Conservation (phyloP, 2,888 invertebrate genomes). For the Harpagoxenus sublaevis region DNA sequence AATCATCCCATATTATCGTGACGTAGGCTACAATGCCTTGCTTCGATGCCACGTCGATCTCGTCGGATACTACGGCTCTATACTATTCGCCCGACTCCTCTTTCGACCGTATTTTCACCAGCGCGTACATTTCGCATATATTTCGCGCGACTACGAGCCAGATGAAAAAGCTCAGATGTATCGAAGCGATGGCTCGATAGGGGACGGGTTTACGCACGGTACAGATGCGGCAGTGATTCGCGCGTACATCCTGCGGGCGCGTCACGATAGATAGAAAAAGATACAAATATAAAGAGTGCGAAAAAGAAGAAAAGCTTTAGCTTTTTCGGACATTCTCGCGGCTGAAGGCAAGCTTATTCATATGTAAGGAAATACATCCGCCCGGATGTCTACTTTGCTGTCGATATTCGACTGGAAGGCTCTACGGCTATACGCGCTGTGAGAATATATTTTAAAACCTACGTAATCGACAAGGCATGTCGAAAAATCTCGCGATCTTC, state of each 20-base stretch:
- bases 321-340: neutral
- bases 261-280: neutral
- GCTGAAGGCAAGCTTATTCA: slow-evolving; percentile 18
- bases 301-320: neutral
- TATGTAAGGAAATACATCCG: slow-evolving; percentile 31
- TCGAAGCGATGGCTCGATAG: slow-evolving; percentile 16
- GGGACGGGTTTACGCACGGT: neutral
- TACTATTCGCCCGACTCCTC: neutral
- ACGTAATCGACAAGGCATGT: slow-evolving; percentile 1
- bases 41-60: neutral
- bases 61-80: neutral
- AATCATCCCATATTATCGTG: slow-evolving; percentile 23
- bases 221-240: neutral
- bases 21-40: slow-evolving; percentile 11
- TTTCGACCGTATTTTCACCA: slow-evolving; percentile 18
- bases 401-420: neutral
- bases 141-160: slow-evolving; percentile 4
- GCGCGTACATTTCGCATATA: slow-evolving; percentile 16
- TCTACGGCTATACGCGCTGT: neutral
- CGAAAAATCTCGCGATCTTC: slow-evolving; percentile 12
- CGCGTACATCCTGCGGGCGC: neutral
- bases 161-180: slow-evolving; percentile 26
- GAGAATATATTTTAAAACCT: slow-evolving; percentile 32
- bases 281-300: neutral
- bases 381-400: neutral